Percentiles rank a stretch among this genome's conserved stretches.
These are phyloP conservation scores for Geopemphigus sp. DNA, from an alignment of 1,140 invertebrate species.

Conservation along the genomic window DNA sequence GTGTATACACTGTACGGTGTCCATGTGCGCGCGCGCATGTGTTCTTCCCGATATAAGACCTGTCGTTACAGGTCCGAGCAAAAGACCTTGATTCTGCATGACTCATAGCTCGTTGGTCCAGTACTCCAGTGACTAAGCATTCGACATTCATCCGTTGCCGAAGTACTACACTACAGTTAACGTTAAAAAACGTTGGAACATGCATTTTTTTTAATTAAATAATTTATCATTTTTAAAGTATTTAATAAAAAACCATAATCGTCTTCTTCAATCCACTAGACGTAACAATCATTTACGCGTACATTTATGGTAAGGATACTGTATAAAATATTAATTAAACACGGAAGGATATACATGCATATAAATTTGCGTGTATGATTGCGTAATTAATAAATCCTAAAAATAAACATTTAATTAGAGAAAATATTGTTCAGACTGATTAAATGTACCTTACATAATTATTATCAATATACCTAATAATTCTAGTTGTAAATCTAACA, in stretches of 20 bases:
- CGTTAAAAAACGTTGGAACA: neutral
- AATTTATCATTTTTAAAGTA: too few species aligned
- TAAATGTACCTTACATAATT: neutral
- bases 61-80: conserved; percentile 9
- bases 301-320: conserved; percentile 7
- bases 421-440: conserved; percentile 2
- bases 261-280: neutral
- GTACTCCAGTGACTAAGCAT: neutral
- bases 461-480: too few species aligned
- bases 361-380: neutral
- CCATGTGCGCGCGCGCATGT: neutral
- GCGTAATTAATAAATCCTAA: too few species aligned
- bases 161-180: neutral
- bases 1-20: neutral
- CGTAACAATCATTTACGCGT: neutral
- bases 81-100: conserved; percentile 19
- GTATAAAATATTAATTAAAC: neutral
- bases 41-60: neutral
- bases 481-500: too few species aligned
- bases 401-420: conserved; percentile 15
- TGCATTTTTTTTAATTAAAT: too few species aligned
- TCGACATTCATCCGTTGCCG: too few species aligned
- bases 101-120: conserved; percentile 3
- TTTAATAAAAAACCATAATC: neutral
- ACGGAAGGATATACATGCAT: neutral